A percentile compares a stretch with the other conserved stretches of the same genome.
These are phyloP conservation scores for Frankliniella intonsa DNA, from an alignment of 2,888 invertebrate species.

Conservation along the genomic window DNA sequence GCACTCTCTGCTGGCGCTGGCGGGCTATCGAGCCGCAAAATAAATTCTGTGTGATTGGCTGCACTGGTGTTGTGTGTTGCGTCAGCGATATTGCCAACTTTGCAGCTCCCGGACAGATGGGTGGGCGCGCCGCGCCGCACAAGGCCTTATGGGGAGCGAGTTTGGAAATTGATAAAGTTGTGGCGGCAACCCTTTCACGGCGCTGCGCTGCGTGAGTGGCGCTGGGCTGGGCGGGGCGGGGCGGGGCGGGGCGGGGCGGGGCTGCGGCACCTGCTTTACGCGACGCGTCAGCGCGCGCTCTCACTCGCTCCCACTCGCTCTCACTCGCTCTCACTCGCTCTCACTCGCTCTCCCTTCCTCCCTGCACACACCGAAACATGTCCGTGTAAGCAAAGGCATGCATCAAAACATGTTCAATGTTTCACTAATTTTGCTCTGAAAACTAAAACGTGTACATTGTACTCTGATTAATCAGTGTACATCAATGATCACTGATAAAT, in stretches of 20 bases:
- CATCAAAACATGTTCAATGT: no score
- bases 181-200: neutral
- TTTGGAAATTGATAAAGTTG: conserved; percentile 23
- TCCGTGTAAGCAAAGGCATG: no score
- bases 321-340: neutral
- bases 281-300: neutral
- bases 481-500: no score
- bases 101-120: neutral
- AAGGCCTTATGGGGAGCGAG: neutral
- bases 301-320: neutral
- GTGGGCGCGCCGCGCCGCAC: neutral
- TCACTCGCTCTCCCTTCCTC: no score
- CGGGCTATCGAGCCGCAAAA: neutral
- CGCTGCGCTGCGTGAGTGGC: neutral
- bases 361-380: no score
- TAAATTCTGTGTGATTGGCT: neutral
- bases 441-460: no score
- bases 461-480: no score
- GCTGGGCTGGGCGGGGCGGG: neutral
- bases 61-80: neutral
- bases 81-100: neutral
- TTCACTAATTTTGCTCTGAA: no score
- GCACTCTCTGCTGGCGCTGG: no score
- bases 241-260: neutral
- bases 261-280: neutral